Base-by-base conservation (phyloP, 1,140 invertebrate genomes). In the Trypoxylus dichotomus region DNA sequence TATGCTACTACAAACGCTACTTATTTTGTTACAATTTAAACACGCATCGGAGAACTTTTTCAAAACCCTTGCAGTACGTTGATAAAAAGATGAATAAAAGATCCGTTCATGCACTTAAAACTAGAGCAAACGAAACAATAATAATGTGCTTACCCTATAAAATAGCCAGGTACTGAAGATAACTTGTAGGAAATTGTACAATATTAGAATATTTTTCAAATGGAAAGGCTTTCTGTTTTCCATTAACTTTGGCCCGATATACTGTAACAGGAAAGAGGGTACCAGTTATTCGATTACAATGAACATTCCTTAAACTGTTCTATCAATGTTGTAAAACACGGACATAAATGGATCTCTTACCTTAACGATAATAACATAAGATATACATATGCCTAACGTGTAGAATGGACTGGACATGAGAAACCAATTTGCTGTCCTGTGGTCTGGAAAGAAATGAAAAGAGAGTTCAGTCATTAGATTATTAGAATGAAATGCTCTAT, bases 371-470 rank as follows among this genome's bases (percentile, higher is more conserved):
- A 93, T 93, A 27, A 94, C 91, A 82, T 95, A 95, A 78, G 89
- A 88, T 72, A 96, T 85, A 84, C 94, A 95, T 79, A 95, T 91
- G 78, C 90, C 87, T 80, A 96, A 83, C 24, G 95, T 96, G 47
- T 95, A 95, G 76, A 93, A 91, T 58, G 95, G 95, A 78, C 93
- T 92, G 75, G 91, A 91, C 92, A 97, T 96, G 81, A 97, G 86
- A 60, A 92, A 90, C 94, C 94, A 96, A 84, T 94, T 90, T 81
- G 93, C 93, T 77, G 96, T 95, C 82, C 96, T 90, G 27, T 90
- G 88, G 89, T 96, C 94, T 94, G 85, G 41, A 88, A 90, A 82
- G 80, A 27, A 83, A 77, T 80, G 43, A 80, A 76, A 19, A 78
- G 74, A 74, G 24, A 74, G 73, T n/a, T n/a, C n/a, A n/a, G 19